Conservation (phyloP, 1,140 invertebrate species). For the Drosophila bifasciata region DNA sequence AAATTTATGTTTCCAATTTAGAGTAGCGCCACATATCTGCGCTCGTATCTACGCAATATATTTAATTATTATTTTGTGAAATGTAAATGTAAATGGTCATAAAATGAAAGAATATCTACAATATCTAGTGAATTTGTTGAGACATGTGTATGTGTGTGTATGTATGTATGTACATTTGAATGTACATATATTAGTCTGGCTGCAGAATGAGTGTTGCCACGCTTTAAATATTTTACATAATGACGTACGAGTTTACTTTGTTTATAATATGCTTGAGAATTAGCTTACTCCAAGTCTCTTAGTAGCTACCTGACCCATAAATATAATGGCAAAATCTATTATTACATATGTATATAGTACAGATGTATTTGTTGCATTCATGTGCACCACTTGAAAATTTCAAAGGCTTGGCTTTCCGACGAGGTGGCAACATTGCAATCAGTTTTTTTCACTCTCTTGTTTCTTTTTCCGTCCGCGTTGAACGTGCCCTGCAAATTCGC, state of each 20-base stretch:
- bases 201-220: slow-evolving; percentile 56
- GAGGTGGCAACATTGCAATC: slow-evolving; percentile 60
- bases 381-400: not conserved
- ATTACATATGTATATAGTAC: not conserved
- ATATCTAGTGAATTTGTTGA: not conserved
- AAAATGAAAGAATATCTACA: not conserved
- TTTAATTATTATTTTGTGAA: not conserved
- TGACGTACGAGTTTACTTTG: slow-evolving; percentile 18
- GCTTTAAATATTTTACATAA: slow-evolving; percentile 63
- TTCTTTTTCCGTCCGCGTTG: slow-evolving; percentile 61
- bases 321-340: not conserved
- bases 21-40: no score
- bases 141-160: not conserved
- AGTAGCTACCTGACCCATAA: no score
- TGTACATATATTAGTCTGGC: slow-evolving; percentile 5
- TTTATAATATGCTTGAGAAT: not conserved
- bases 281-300: no score
- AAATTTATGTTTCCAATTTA: no score
- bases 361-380: not conserved
- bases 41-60: no score
- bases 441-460: slow-evolving; percentile 54
- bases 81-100: slow-evolving; percentile 8
- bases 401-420: slow-evolving; percentile 1
- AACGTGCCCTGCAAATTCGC: slow-evolving; percentile 37
- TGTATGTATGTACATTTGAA: no score